These are phyloP conservation scores for Pocillopora meandrina DNA, from an alignment of 92 coral and sea anemone genomes.

Conservation along the genomic window DNA sequence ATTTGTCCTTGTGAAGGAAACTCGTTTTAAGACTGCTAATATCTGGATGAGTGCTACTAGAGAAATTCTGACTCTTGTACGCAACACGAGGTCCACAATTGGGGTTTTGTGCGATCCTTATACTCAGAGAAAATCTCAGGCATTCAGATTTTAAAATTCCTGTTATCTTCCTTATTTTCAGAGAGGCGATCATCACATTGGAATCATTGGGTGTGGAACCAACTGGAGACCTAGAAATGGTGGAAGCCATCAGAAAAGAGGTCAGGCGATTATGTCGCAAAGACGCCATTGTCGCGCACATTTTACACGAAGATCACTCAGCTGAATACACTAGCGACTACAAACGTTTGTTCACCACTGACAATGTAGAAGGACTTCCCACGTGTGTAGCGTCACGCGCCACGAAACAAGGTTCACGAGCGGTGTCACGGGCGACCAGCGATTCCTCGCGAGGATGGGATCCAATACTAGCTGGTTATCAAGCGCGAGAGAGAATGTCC, in stretches of 20 bases:
- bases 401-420: slow-evolving; percentile 42
- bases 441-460: slow-evolving; percentile 95
- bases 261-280: slow-evolving; percentile 81
- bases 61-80: not conserved
- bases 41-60: no score
- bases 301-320: slow-evolving; percentile 77
- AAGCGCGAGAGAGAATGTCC: slow-evolving; percentile 91
- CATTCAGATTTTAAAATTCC: not conserved
- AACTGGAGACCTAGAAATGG: slow-evolving; percentile 92
- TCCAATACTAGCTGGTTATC: slow-evolving; percentile 95
- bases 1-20: no score
- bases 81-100: not conserved
- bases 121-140: not conserved
- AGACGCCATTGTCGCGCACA: slow-evolving; percentile 83
- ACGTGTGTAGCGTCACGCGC: slow-evolving; percentile 57
- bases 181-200: slow-evolving; percentile 87
- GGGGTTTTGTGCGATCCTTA: not conserved
- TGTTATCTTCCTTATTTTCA: slow-evolving; percentile 9
- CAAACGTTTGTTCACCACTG: slow-evolving; percentile 81
- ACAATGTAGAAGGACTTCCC: slow-evolving; percentile 35
- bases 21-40: no score
- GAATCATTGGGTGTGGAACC: slow-evolving; percentile 84
- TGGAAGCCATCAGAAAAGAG: slow-evolving; percentile 87
- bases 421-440: slow-evolving; percentile 68
- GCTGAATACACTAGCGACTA: slow-evolving; percentile 71